These are phyloP conservation scores for Strongylocentrotus purpuratus DNA, from an alignment of 35 echinoderm and acorn worm genomes.

Conservation along the genomic window DNA sequence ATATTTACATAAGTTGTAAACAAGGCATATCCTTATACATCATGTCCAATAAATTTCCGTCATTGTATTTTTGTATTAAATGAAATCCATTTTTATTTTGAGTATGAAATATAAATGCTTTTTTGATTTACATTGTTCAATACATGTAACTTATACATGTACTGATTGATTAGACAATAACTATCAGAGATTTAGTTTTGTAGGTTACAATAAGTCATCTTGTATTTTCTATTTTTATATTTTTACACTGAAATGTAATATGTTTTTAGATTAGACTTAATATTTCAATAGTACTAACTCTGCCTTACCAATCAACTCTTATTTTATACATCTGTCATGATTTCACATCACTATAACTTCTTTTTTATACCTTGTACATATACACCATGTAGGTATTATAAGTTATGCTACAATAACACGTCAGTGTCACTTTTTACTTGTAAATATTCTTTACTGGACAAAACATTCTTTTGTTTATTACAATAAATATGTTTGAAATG, in stretches of 20 bases:
- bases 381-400: neutral
- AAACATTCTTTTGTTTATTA: neutral
- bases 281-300: neutral
- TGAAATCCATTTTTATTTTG: neutral
- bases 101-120: neutral
- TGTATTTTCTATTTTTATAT: neutral
- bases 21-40: neutral
- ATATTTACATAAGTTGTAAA: neutral
- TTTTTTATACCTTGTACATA: neutral
- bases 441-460: neutral
- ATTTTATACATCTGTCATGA: constrained; percentile 9
- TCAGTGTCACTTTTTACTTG: neutral
- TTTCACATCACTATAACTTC: neutral
- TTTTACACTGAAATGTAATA: neutral
- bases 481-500: neutral
- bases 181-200: neutral
- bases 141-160: too few species aligned
- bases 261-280: neutral
- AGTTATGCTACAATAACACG: neutral
- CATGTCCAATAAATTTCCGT: neutral
- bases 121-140: neutral
- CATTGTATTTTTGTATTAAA: neutral
- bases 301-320: neutral
- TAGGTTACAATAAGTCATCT: neutral
- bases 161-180: too few species aligned